Conservation (phyloP, 2,888 invertebrate species). For the Euphydryas editha region DNA sequence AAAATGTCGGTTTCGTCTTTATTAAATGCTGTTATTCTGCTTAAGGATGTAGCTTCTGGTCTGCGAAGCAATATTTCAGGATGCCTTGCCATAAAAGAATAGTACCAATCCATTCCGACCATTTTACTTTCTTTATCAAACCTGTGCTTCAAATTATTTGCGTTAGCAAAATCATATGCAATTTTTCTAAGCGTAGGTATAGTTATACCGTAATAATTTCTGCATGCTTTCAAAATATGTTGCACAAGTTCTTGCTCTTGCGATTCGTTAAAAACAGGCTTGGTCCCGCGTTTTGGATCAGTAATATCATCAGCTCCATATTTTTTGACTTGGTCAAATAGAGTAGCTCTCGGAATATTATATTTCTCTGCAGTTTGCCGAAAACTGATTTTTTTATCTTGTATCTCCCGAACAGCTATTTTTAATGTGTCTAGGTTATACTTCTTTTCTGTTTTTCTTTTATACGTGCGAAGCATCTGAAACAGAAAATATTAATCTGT, state of each 20-base stretch:
- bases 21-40: too few relatives aligned
- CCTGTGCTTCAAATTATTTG: conserved; percentile 38
- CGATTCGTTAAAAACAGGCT: background rate
- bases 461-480: too few relatives aligned
- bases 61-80: background rate
- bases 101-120: conserved; percentile 43
- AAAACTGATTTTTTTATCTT: too few relatives aligned
- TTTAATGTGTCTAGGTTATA: too few relatives aligned
- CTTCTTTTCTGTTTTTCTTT: too few relatives aligned
- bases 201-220: conserved; percentile 26
- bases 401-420: too few relatives aligned
- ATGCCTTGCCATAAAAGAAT: conserved; percentile 30
- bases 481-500: background rate
- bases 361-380: too few relatives aligned
- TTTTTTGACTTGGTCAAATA: too few relatives aligned
- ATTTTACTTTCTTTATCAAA: conserved; percentile 20
- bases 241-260: conserved; percentile 19
- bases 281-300: too few relatives aligned
- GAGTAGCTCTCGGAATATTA: too few relatives aligned
- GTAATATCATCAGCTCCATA: too few relatives aligned
- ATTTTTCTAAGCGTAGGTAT: conserved; percentile 39
- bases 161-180: conserved; percentile 41
- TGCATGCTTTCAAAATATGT: conserved; percentile 36
- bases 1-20: too few relatives aligned
- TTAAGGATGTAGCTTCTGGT: background rate